Evolutionary conservation across 2,113 vertebrate genomes (phyloP), one percentile per base, ranked within the genome.

Genomic region (Ariopsis seemanni): DNA sequence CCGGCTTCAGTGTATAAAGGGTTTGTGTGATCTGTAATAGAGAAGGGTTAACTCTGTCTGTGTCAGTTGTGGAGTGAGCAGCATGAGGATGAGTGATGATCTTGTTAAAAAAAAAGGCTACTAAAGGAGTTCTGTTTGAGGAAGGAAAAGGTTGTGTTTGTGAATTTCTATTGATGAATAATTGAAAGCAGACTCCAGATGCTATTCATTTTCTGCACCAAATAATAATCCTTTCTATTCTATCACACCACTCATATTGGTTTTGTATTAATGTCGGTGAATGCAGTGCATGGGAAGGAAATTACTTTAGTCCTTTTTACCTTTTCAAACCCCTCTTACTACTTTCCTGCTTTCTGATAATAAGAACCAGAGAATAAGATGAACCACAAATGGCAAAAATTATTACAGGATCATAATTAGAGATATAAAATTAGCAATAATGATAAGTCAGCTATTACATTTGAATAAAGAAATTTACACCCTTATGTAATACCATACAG

Each of bases 111-210:
- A 34, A 71, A 42, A 67, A 27, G 0, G 77, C 60, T 84, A 65
- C 71, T 55, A 80, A 84, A 89, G 63, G 27, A 69, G 88, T 57
- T 90, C 30, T 89, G 60, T 87, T 89, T 87, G 55, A 80, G 30
- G 74, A 79, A 78, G 18, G 7, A 75, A 52, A 52, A 86, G 60
- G 79, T 60, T 82, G 88, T 87, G 55, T 85, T 85, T 82, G 78
- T 62, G 86, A 78, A 90, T 87, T 87, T 82, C 77, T 67, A 86
- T 85, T 77, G 82, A 63, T 72, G 63, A 89, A 85, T 84, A 86
- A 86, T 84, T 60, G 57, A 87, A 63, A 75, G 82, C 82, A 67
- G 42, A 75, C 65, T 53, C 57, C 60, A 22, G 27, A 58, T 27
- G 86, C 82, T 81, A 57, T 89, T 87, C 77, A 84, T 87, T 48